Evolutionary conservation across 2,797 vertebrate genomes (phyloP), one percentile per base, ranked within the genome.

Genomic region (Triplophysa bombifrons): DNA sequence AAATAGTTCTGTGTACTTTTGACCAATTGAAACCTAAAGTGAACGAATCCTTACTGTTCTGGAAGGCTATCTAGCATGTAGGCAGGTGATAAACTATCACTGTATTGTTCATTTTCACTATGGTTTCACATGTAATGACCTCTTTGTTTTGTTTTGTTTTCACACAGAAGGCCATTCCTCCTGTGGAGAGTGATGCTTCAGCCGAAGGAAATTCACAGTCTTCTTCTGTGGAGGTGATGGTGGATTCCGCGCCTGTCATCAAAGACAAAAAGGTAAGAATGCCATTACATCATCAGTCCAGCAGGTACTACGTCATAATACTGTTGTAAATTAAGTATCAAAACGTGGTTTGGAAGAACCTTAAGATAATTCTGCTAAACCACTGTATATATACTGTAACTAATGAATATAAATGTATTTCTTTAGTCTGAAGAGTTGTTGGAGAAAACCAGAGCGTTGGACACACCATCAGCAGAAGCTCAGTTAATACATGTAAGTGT

Each of bases 401-500:
- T 46, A 2, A 16, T 63, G 30, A 64, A 30, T 22, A 1, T 53
- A 19, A 44, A 64, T 75, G 9, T 38, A 38, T 11, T 34, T 4
- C 81, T 27, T 84, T 56, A 94, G 94, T 88, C 70, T 16, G 94
- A 95, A 78, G 93, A 94, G 84, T 30, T 94, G 69, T 87, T 86
- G 82, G 93, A 93, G 79, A 91, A 88, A 65, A 87, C 91, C 4
- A 48, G 85, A 3, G 46, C 89, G 61, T 85, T 89, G 5, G 90
- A 93, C 77, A 92, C 93, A 89, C 88, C 93, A 51, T 85, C 93
- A 64, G 88, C 91, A 63, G 88, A 93, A 74, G 93, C 93, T 50
- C 92, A 93, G 86, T 90, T 95, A 82, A 91, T 94, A 72, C 93
- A 94, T 88, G 94, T 95, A 84, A 91, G 90, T 85, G 17, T 27